Evolutionary conservation across 2,113 vertebrate genomes (phyloP).

Genomic region (Perca flavescens): DNA sequence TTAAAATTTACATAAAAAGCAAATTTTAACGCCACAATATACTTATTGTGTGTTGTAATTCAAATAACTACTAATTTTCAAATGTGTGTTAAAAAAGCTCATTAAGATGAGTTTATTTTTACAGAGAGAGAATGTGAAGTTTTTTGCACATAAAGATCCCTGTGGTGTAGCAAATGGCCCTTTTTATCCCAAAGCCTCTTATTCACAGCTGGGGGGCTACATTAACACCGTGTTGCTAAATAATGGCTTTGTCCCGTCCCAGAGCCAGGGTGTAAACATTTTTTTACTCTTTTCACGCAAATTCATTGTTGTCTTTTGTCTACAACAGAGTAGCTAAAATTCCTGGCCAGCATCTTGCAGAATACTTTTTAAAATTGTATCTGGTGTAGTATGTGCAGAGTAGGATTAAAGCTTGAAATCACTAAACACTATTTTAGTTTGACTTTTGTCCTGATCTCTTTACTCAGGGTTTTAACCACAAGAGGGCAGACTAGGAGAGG

Average conservation of each 20-base stretch:
- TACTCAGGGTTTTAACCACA: constrained; percentile 30
- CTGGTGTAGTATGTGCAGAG: neutral
- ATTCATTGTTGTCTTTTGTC: neutral
- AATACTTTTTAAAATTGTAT: neutral
- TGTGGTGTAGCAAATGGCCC: constrained; percentile 32
- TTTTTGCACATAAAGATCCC: constrained; percentile 24
- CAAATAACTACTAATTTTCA: neutral
- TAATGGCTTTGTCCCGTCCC: constrained; percentile 4
- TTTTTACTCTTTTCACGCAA: neutral
- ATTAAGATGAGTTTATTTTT: neutral
- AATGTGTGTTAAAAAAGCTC: constrained; percentile 9
- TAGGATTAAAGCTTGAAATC: neutral
- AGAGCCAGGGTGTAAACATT: neutral
- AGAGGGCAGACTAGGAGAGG: constrained; percentile 54
- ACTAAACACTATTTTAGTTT: neutral
- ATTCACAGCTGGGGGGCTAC: constrained; percentile 24
- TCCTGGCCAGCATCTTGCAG: neutral
- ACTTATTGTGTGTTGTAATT: neutral
- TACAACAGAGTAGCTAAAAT: neutral
- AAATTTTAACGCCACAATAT: neutral
- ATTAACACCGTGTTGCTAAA: constrained; percentile 51
- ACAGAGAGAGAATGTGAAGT: neutral
- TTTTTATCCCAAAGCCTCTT: neutral
- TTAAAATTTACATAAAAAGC: neutral
- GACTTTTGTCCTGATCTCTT: neutral